These are phyloP conservation scores for Ciona savignyi DNA, from an alignment of 23 tunicate genomes.

Conservation along the genomic window DNA sequence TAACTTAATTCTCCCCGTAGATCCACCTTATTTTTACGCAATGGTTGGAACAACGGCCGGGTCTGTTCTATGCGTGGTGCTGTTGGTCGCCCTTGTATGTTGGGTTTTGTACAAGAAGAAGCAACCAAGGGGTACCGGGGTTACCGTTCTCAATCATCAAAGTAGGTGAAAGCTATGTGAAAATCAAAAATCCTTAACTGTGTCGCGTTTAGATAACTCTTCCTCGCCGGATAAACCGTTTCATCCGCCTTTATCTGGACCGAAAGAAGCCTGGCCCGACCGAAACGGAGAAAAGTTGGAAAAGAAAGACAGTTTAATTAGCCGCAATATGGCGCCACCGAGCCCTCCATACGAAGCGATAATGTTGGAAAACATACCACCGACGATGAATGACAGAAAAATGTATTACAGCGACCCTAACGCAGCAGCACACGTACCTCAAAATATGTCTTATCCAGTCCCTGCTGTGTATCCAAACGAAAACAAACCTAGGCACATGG, in stretches of 20 bases:
- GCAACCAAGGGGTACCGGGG: not conserved
- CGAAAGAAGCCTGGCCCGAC: slow-evolving; percentile 7
- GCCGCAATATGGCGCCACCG: not conserved
- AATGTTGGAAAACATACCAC: not conserved
- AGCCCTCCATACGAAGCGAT: not conserved
- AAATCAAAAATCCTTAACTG: not conserved
- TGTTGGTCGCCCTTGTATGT: slow-evolving; percentile 33
- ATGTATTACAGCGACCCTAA: not conserved
- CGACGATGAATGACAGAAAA: not conserved
- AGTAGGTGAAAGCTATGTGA: not conserved
- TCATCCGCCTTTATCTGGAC: not conserved
- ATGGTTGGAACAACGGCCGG: slow-evolving; percentile 28
- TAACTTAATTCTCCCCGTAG: not conserved
- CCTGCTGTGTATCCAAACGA: too few relatives aligned
- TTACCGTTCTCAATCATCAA: not conserved
- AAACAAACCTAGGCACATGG: too few relatives aligned
- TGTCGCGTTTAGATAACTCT: not conserved
- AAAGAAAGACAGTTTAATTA: not conserved
- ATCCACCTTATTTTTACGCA: slow-evolving; percentile 27
- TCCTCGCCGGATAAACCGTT: not conserved
- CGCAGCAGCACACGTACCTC: not conserved
- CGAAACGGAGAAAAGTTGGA: not conserved
- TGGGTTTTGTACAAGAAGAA: slow-evolving; percentile 19
- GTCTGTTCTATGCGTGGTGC: slow-evolving; percentile 15
- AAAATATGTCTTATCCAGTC: not conserved